phyloP scores from a whole-genome alignment of 2,113 vertebrate genomes.

The Pitta sordida region DNA sequence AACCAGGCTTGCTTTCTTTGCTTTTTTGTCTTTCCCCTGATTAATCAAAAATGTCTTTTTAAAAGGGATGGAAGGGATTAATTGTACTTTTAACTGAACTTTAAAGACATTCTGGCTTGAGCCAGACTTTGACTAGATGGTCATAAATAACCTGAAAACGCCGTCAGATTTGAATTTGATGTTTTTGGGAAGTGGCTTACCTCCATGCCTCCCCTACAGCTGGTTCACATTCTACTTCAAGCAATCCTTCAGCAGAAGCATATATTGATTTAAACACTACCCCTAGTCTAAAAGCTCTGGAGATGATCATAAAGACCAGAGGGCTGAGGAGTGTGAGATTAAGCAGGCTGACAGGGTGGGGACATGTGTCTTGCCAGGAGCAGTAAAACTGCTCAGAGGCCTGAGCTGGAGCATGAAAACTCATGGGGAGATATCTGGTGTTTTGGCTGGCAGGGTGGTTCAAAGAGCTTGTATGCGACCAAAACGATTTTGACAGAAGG shows the following conservation, averaged over 20 bases:
- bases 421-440: background rate
- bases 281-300: background rate
- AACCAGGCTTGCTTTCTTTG: background rate
- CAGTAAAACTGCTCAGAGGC: slow-evolving; percentile 28
- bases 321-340: background rate
- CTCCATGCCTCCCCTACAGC: background rate
- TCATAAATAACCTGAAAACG: slow-evolving; percentile 19
- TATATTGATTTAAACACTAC: background rate
- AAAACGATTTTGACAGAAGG: background rate
- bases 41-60: slow-evolving; percentile 48
- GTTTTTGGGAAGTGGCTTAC: background rate
- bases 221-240: background rate
- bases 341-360: background rate
- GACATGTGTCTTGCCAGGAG: background rate
- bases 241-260: background rate
- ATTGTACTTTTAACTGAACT: slow-evolving; percentile 59
- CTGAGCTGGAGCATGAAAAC: background rate
- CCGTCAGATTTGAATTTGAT: background rate
- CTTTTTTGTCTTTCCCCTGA: background rate
- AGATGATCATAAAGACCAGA: background rate
- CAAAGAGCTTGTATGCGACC: background rate
- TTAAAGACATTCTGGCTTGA: slow-evolving; percentile 25
- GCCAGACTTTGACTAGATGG: slow-evolving; percentile 9
- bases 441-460: background rate
- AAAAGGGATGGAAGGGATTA: slow-evolving; percentile 54